Evolutionary conservation across 2,797 vertebrate species (phyloP).

Genomic region (Periophthalmus magnuspinnatus): DNA sequence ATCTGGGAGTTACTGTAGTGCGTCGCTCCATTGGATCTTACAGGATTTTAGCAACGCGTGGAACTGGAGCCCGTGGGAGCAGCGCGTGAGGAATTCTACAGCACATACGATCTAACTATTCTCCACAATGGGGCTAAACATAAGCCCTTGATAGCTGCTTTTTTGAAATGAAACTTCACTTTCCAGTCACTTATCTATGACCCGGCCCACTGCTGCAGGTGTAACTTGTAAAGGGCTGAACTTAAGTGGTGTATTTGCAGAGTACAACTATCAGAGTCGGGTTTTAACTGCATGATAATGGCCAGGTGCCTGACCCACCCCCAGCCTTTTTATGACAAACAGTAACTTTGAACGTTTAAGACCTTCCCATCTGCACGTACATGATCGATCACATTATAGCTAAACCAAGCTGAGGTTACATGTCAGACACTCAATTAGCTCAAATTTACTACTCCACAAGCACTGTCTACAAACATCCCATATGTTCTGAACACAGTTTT

Average conservation of each 20-base stretch:
- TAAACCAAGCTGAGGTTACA: not conserved
- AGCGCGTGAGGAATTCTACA: not conserved
- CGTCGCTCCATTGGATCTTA: not conserved
- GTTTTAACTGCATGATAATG: slow-evolving; percentile 22
- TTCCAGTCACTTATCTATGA: slow-evolving; percentile 1
- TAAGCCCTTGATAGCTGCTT: slow-evolving; percentile 2
- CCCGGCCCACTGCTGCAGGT: slow-evolving; percentile 20
- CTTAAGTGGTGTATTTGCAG: slow-evolving; percentile 6
- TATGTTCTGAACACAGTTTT: not conserved
- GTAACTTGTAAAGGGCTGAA: slow-evolving; percentile 24
- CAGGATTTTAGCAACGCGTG: slow-evolving; percentile 14
- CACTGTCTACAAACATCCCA: not conserved
- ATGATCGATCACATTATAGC: not conserved
- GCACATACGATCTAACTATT: slow-evolving; percentile 8
- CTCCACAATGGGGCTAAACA: slow-evolving; percentile 7
- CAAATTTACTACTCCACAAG: not conserved
- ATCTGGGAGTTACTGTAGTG: slow-evolving; percentile 24
- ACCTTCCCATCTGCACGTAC: not conserved
- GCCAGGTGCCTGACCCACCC: slow-evolving; percentile 7
- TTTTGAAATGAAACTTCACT: not conserved
- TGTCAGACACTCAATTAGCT: not conserved
- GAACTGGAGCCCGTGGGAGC: slow-evolving; percentile 10
- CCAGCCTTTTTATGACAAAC: slow-evolving; percentile 6
- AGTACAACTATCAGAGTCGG: slow-evolving; percentile 10
- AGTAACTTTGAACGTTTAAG: not conserved